Evolutionary conservation across 2,888 invertebrate species (phyloP), one percentile per base, ranked within the genome.

Genomic region (Hirtodrosophila duncani): DNA sequence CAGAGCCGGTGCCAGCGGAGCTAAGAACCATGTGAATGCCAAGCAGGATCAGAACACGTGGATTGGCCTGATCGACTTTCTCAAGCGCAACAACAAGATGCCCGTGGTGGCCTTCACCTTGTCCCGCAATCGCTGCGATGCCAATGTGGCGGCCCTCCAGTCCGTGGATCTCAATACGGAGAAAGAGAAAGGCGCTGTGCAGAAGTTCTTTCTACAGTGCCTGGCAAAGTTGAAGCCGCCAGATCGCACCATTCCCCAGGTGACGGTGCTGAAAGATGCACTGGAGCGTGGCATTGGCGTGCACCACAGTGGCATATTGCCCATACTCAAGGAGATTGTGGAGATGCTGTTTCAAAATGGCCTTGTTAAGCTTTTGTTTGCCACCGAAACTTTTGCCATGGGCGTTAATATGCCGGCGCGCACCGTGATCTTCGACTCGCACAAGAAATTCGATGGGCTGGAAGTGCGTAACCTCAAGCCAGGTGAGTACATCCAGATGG

Each of bases 331-430:
- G 84, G 99, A 99, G 89, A 96, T 99, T 39, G 98, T 99, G 0
- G 99, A 99, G 88, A 93, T 99, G 91, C 88, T 99, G 8, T 99
- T 99, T 84, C 96, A 97, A 83, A 91, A 91, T 63, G 97, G 98
- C 3, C 91, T 94, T 58, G 97, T 99, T 23, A 98, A 87, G 77
- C 89, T 99, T 34, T 88, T 99, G 3, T 99, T 99, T 88, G 99
- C 99, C 0, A 99, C 99, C 0, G 99, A 99, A 88, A 99, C 99
- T 0, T 99, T 99, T 87, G 98, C 99, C 0, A 99, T 99, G 98
- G 99, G 99, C n/a, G 97, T 99, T 1, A 99, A 99, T 87, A 99
- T 99, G 99, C 99, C 99, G 0, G 97, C 99, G 0, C 90, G 97
- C 9, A 98, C 98, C 0, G 99, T 99, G 0, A 93, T 99, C 8